Conservation (phyloP, 2,888 invertebrate genomes). For the Aleiodes alternator region DNA sequence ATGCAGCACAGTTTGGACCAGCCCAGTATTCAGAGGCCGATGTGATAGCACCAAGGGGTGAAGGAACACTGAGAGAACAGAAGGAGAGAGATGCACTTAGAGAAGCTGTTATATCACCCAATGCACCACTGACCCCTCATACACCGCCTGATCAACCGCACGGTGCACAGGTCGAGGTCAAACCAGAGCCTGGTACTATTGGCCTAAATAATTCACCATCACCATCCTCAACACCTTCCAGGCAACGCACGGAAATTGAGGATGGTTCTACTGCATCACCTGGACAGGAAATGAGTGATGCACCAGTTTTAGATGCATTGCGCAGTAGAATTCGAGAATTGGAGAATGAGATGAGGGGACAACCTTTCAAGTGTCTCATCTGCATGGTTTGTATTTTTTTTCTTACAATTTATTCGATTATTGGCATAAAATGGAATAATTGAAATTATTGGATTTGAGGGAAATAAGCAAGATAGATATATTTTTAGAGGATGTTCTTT, state of each 20-base stretch:
- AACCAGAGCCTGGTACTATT: slow-evolving; percentile 71
- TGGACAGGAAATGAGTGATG: slow-evolving; percentile 62
- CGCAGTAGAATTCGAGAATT: slow-evolving; percentile 86
- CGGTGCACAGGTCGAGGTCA: slow-evolving; percentile 70
- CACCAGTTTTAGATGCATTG: slow-evolving; percentile 82
- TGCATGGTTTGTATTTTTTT: slow-evolving; percentile 81
- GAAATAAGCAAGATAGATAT: too few relatives aligned
- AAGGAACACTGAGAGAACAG: slow-evolving; percentile 75
- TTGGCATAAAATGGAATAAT: too few relatives aligned
- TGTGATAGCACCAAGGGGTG: slow-evolving; percentile 78
- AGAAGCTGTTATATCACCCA: slow-evolving; percentile 77
- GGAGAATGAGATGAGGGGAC: slow-evolving; percentile 79
- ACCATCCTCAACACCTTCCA: slow-evolving; percentile 61
- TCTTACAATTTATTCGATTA: not conserved
- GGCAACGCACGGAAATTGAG: slow-evolving; percentile 62
- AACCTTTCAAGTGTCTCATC: slow-evolving; percentile 90
- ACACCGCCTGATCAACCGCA: slow-evolving; percentile 66
- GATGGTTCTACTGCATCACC: slow-evolving; percentile 63
- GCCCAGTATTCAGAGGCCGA: slow-evolving; percentile 90
- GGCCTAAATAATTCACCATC: slow-evolving; percentile 50
- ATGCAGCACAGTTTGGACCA: slow-evolving; percentile 88
- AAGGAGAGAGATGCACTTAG: slow-evolving; percentile 78
- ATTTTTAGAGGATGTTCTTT: too few relatives aligned
- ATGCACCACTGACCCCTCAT: slow-evolving; percentile 66
- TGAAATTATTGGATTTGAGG: too few relatives aligned